These are phyloP conservation scores for Parauchenoglanis ngamensis DNA, from an alignment of 2,797 vertebrate genomes.

Conservation along the genomic window DNA sequence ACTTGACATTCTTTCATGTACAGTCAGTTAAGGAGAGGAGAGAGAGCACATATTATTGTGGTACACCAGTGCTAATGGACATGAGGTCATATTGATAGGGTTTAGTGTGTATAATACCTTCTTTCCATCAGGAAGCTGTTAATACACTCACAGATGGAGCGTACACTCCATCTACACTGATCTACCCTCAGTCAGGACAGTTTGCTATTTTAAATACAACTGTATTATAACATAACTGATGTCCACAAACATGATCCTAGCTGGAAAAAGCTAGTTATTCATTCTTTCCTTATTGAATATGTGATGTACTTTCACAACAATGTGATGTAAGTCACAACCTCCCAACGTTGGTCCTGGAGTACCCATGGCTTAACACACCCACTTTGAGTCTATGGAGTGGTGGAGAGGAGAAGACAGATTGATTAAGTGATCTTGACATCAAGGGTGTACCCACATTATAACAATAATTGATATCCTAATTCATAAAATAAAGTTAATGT, in stretches of 20 bases:
- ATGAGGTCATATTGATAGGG: background rate
- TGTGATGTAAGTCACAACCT: background rate
- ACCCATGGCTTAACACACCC: background rate
- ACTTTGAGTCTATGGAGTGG: background rate
- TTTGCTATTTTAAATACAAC: background rate
- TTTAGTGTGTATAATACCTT: background rate
- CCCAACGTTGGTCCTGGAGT: background rate
- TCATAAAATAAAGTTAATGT: too few species aligned
- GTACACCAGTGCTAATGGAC: background rate
- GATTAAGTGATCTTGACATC: slow-evolving; percentile 49
- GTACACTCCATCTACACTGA: background rate
- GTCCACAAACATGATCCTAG: background rate
- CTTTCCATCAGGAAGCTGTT: background rate
- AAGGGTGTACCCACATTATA: slow-evolving; percentile 34
- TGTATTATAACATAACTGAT: background rate
- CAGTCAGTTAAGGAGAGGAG: background rate
- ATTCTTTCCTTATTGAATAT: background rate
- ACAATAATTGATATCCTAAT: too few species aligned
- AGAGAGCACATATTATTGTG: background rate
- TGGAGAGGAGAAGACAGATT: background rate
- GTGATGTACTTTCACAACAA: background rate
- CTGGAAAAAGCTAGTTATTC: background rate
- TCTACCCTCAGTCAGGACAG: background rate
- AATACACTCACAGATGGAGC: background rate
- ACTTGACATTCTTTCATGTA: background rate